Base-by-base conservation (phyloP, 2,888 invertebrate species). In the Diarsia brunnea region DNA sequence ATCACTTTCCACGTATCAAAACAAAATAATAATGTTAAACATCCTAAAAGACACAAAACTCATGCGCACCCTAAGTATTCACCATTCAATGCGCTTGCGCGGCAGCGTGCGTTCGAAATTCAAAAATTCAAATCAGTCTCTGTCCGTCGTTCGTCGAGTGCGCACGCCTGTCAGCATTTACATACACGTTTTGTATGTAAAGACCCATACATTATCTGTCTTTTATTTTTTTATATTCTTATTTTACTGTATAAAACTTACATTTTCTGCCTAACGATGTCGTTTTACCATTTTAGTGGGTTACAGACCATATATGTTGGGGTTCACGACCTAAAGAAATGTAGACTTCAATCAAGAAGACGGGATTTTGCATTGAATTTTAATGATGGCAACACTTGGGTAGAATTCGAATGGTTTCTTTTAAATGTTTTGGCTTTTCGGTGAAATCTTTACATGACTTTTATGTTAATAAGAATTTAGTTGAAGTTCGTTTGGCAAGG, bases 91-190 rank as follows among this genome's bases (percentile, higher is more conserved):
- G 95, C 95, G 95, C 94, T 79, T 73, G 94, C 94, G 94, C 94
- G 72, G 78, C 85, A 79, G 77, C 82, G 73, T 74, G 87, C 90
- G 89, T 89, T 90, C 91, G 89, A 89, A 92, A 93, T 95, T 93
- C 95, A 93, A 94, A 89, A 95, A 96, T 96, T 96, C 95, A 96
- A 96, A 96, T 96, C 95, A 95, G 94, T 95, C 94, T 92, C 87
- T 89, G 91, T 92, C 91, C 91, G 93, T 93, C 90, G 86, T 86
- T 91, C 89, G 93, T 89, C 90, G 90, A 88, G 90, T 84, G 91
- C 93, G 91, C 91, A 91, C 91, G 93, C 92, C 93, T 89, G 91
- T 92, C 92, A 91, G 65, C 84, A 96, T 96, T 95, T 95, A 94
- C 96, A 95, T 96, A 92, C 94, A 90, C 81, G 87, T 88, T 88